Evolutionary conservation across 1,140 invertebrate genomes (phyloP).

Genomic region (Zaprionus capensis): DNA sequence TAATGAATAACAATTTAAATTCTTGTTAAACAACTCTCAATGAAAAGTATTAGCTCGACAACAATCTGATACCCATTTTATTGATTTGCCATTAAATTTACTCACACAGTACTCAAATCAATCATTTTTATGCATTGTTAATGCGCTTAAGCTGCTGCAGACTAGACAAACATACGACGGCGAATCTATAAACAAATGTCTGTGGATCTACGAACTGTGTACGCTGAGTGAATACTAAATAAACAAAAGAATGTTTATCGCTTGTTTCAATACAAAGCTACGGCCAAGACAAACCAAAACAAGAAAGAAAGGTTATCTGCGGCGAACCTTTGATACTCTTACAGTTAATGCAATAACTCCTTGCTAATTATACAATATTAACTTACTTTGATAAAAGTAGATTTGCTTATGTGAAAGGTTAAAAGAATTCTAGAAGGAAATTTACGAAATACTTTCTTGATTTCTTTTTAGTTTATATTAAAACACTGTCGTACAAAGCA

Average conservation of each 20-base stretch:
- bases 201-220: neutral
- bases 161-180: neutral
- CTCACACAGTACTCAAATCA: slow-evolving; percentile 10
- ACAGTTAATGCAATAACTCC: no score
- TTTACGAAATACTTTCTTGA: no score
- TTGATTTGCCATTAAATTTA: neutral
- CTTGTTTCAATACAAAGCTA: neutral
- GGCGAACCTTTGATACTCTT: neutral
- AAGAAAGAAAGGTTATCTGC: neutral
- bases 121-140: slow-evolving; percentile 12
- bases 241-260: slow-evolving; percentile 7
- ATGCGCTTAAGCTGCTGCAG: slow-evolving; percentile 7
- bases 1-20: slow-evolving; percentile 1
- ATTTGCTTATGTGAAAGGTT: no score
- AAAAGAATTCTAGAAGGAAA: no score
- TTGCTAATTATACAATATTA: no score
- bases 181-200: slow-evolving; percentile 14
- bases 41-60: neutral
- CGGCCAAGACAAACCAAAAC: neutral
- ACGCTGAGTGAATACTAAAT: slow-evolving; percentile 9
- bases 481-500: no score
- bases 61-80: neutral
- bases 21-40: neutral
- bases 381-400: no score
- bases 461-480: no score